Percentiles rank a stretch among this genome's conserved stretches.
These are phyloP conservation scores for Dicrostonyx torquatus DNA, from an alignment of 2,797 vertebrate genomes.

Conservation along the genomic window DNA sequence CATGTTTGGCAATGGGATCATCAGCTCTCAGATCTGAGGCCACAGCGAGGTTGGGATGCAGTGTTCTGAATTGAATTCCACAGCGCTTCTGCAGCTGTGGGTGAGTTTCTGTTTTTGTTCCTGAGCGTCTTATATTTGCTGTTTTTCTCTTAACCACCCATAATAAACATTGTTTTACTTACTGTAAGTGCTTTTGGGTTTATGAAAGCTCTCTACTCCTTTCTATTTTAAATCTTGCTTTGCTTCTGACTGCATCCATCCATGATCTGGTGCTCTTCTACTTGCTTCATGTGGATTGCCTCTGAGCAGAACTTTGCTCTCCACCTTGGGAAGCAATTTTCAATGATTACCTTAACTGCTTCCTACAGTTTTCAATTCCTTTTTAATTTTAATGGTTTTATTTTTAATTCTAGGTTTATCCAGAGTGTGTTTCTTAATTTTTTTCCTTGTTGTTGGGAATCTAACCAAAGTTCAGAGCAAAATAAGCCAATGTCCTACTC, in stretches of 20 bases:
- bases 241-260: conserved; percentile 16
- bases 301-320: not conserved
- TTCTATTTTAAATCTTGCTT: conserved; percentile 12
- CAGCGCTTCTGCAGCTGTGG: not conserved
- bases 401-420: conserved; percentile 32
- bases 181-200: not conserved
- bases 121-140: not conserved
- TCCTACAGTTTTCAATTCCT: not conserved
- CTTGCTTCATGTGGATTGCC: not conserved
- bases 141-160: conserved; percentile 1
- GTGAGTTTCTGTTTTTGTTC: not conserved
- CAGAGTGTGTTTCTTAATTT: conserved; percentile 16
- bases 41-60: not conserved
- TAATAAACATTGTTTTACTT: not conserved
- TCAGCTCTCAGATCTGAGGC: not conserved
- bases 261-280: not conserved
- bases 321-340: not conserved
- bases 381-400: not conserved
- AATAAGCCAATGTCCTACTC: not conserved
- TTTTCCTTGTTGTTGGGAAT: not conserved
- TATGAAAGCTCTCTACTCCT: not conserved
- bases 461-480: not conserved
- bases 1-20: not conserved
- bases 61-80: not conserved
- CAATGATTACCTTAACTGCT: not conserved